These are phyloP conservation scores for Rhyacophila evoluta DNA, from an alignment of 2,888 invertebrate genomes.

Conservation along the genomic window DNA sequence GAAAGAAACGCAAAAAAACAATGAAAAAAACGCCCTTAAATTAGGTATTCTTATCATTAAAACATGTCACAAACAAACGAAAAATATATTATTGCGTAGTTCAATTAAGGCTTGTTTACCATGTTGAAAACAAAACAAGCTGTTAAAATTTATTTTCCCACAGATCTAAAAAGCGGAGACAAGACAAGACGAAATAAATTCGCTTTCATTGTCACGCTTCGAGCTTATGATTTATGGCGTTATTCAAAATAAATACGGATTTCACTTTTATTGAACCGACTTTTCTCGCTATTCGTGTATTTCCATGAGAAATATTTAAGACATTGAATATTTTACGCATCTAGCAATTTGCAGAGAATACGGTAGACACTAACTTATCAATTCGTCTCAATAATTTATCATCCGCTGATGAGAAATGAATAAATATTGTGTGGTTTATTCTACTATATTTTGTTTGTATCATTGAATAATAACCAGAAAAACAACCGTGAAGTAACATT, in stretches of 20 bases:
- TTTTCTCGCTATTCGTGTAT: background rate
- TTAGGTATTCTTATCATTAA: background rate
- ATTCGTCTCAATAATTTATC: background rate
- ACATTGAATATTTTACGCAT: background rate
- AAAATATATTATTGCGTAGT: background rate
- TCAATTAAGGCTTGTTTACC: conserved; percentile 14
- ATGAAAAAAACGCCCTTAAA: too few species aligned
- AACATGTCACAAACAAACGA: background rate
- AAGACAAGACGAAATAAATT: conserved; percentile 19
- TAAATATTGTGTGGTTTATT: too few species aligned
- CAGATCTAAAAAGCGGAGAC: conserved; percentile 17
- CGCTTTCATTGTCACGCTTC: conserved; percentile 24
- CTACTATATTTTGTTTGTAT: too few species aligned
- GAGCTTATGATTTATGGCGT: conserved; percentile 22
- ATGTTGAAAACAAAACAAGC: conserved; percentile 3
- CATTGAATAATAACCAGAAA: too few species aligned
- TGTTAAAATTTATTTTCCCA: conserved; percentile 6
- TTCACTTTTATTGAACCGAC: conserved; percentile 3
- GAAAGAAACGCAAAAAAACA: too few species aligned
- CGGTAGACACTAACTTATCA: too few species aligned
- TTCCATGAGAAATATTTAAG: background rate
- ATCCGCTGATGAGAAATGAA: background rate
- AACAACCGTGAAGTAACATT: too few species aligned
- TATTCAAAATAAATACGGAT: conserved; percentile 24
- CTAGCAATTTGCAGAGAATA: too few species aligned